phyloP scores from a whole-genome alignment of 1,140 invertebrate genomes.

The Drosophila asahinai region DNA sequence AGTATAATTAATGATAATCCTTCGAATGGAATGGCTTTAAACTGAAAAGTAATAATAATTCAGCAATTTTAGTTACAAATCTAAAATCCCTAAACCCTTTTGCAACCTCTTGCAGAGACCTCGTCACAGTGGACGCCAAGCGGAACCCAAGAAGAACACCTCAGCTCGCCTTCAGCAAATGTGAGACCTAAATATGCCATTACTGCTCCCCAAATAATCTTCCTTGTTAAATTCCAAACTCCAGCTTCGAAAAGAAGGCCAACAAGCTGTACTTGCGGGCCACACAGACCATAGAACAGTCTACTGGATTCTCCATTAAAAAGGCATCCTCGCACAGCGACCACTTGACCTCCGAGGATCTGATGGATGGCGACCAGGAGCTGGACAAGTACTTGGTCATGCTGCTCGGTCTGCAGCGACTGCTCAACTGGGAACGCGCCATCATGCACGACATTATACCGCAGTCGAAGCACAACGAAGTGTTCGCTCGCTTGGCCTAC shows the following conservation, averaged over 20 bases:
- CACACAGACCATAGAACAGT: constrained; percentile 91
- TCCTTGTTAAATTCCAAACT: neutral
- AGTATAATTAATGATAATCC: too few relatives aligned
- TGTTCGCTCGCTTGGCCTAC: constrained; percentile 94
- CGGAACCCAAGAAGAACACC: constrained; percentile 81
- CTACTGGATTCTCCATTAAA: constrained; percentile 88
- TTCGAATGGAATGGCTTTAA: neutral
- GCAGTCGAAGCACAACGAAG: constrained; percentile 90
- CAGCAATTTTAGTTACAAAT: neutral
- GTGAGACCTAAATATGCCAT: constrained; percentile 37
- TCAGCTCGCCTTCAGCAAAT: constrained; percentile 82
- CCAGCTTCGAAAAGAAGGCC: constrained; percentile 93
- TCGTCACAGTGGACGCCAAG: constrained; percentile 74
- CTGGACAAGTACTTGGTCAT: constrained; percentile 95
- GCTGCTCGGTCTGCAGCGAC: constrained; percentile 93
- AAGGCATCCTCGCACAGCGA: constrained; percentile 84
- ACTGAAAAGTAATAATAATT: neutral
- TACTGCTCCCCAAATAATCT: neutral
- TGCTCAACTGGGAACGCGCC: constrained; percentile 94
- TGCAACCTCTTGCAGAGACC: constrained; percentile 56
- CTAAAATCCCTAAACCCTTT: neutral
- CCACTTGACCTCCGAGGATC: constrained; percentile 87
- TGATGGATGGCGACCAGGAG: constrained; percentile 92
- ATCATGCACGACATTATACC: constrained; percentile 94
- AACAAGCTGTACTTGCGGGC: constrained; percentile 94